Percentiles rank a stretch among this genome's conserved stretches.
These are phyloP conservation scores for Allygus modestus DNA, from an alignment of 2,888 invertebrate genomes.

Conservation along the genomic window DNA sequence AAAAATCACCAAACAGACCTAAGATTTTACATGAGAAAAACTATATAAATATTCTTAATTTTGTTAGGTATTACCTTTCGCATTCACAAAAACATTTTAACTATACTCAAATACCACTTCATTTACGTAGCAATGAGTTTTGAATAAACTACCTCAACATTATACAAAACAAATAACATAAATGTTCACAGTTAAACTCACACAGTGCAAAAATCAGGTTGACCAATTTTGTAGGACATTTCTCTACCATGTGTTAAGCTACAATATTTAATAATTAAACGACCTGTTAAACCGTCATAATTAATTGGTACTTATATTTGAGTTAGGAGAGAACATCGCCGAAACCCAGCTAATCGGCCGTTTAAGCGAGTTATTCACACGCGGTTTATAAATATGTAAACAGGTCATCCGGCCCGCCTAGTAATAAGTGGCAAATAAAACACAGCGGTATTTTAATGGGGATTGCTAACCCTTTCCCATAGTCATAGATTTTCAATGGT, in stretches of 20 bases:
- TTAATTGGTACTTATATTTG: conserved; percentile 34
- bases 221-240: too few species aligned
- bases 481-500: conserved; percentile 9
- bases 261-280: conserved; percentile 7
- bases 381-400: conserved; percentile 36
- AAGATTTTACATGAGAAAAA: too few species aligned
- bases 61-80: too few species aligned
- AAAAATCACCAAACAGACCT: too few species aligned
- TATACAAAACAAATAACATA: too few species aligned
- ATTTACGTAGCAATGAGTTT: too few species aligned
- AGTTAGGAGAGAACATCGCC: neutral
- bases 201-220: too few species aligned
- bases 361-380: conserved; percentile 20
- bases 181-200: too few species aligned
- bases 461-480: conserved; percentile 1
- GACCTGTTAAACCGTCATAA: conserved; percentile 1
- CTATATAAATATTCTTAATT: too few species aligned
- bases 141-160: too few species aligned
- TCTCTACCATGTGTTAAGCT: neutral
- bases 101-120: too few species aligned
- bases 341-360: conserved; percentile 12
- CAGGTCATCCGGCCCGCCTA: conserved; percentile 15
- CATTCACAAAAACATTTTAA: too few species aligned
- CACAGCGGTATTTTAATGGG: conserved; percentile 4
- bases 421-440: neutral